A percentile compares a stretch with the other conserved stretches of the same genome.
Evolutionary conservation across 2,797 vertebrate genomes (phyloP).

Genomic region (Gallirallus australis): DNA sequence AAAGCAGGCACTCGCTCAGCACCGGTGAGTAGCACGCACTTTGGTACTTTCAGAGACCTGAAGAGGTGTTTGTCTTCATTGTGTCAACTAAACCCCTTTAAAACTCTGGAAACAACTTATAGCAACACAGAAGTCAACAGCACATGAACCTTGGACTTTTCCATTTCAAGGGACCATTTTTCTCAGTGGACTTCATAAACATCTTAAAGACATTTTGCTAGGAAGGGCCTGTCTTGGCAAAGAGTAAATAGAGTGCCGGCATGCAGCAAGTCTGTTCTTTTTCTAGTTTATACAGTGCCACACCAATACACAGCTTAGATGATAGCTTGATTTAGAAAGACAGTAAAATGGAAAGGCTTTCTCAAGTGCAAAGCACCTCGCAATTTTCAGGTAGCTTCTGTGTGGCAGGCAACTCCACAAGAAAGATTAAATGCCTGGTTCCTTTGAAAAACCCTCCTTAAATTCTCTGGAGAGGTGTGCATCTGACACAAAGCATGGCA

Average conservation of each 20-base stretch:
- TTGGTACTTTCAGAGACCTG: not conserved
- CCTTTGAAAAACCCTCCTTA: constrained; percentile 40
- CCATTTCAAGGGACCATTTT: not conserved
- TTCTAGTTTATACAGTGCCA: not conserved
- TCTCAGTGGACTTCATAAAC: not conserved
- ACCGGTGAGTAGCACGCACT: not conserved
- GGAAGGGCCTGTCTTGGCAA: not conserved
- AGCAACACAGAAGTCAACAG: not conserved
- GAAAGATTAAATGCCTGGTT: constrained; percentile 58
- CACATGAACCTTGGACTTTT: not conserved
- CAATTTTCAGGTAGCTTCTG: constrained; percentile 58
- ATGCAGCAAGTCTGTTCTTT: not conserved
- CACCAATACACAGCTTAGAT: not conserved
- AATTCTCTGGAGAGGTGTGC: constrained; percentile 12
- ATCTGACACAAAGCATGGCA: constrained; percentile 26
- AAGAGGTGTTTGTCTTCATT: not conserved
- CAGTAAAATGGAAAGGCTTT: constrained; percentile 19
- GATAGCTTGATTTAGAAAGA: constrained; percentile 22
- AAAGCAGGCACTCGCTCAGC: not conserved
- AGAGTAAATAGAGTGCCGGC: not conserved
- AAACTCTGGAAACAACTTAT: not conserved
- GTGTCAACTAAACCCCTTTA: not conserved
- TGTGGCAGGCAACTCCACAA: constrained; percentile 35
- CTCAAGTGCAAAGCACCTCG: constrained; percentile 6
- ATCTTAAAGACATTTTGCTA: not conserved